These are phyloP conservation scores for Empidonax traillii DNA, from an alignment of 2,113 vertebrate genomes.

Conservation along the genomic window DNA sequence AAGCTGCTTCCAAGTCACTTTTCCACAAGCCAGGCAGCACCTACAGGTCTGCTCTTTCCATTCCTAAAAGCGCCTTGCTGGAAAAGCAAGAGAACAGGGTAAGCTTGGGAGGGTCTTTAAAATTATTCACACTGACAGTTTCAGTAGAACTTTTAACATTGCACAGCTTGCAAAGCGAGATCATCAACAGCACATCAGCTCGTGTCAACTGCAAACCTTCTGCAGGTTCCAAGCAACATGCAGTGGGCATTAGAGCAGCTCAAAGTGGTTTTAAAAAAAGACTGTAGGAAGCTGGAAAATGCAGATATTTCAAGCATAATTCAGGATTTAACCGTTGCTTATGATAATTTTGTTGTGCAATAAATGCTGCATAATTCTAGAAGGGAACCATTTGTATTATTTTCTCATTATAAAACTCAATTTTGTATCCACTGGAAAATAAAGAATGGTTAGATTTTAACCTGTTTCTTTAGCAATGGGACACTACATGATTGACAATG, in stretches of 20 bases:
- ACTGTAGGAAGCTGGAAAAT: not conserved
- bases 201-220: not conserved
- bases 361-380: not conserved
- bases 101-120: slow-evolving; percentile 15
- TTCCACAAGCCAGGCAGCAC: not conserved
- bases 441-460: slow-evolving; percentile 17
- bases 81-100: slow-evolving; percentile 3
- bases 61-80: not conserved
- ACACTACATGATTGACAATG: slow-evolving; percentile 80
- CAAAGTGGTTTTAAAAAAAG: not conserved
- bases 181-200: slow-evolving; percentile 31
- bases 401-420: slow-evolving; percentile 15
- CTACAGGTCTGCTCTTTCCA: not conserved
- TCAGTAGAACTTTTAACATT: slow-evolving; percentile 31
- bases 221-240: not conserved
- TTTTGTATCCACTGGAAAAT: not conserved
- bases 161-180: slow-evolving; percentile 42
- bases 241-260: not conserved
- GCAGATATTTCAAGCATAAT: not conserved
- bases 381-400: not conserved
- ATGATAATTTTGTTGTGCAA: not conserved
- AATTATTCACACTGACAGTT: slow-evolving; percentile 36
- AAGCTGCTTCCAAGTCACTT: slow-evolving; percentile 3
- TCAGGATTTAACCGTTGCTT: not conserved
- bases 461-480: slow-evolving; percentile 66